Evolutionary conservation across 2,113 vertebrate genomes (phyloP).

Genomic region (Dipodomys spectabilis): DNA sequence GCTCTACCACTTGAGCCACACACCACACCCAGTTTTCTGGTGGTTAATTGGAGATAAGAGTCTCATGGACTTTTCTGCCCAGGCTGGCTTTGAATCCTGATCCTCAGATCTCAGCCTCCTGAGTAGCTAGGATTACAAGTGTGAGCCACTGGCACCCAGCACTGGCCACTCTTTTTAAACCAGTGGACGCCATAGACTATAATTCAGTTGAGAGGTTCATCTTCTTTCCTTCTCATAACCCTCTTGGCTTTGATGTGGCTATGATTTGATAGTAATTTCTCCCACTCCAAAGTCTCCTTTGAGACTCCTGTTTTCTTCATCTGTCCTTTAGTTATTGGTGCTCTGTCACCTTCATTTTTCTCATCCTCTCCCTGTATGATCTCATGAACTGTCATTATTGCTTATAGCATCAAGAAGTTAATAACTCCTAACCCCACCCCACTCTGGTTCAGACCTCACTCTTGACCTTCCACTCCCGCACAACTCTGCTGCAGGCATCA

Average conservation of each 20-base stretch:
- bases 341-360: constrained; percentile 31
- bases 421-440: neutral
- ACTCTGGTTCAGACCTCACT: neutral
- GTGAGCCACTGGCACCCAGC: neutral
- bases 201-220: neutral
- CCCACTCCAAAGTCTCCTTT: neutral
- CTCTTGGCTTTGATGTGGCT: neutral
- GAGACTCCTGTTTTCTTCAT: neutral
- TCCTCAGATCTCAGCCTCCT: too few relatives aligned
- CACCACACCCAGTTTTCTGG: too few relatives aligned
- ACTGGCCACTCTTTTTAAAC: neutral
- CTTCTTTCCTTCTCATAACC: neutral
- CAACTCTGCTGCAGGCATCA: neutral
- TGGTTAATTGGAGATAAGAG: too few relatives aligned
- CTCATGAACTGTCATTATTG: constrained; percentile 14
- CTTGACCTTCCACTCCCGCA: neutral
- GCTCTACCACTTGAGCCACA: too few relatives aligned
- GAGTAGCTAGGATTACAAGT: too few relatives aligned
- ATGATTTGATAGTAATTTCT: neutral
- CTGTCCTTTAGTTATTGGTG: neutral
- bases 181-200: neutral
- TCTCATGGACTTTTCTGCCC: too few relatives aligned
- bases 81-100: too few relatives aligned
- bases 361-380: constrained; percentile 19
- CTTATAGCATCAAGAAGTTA: neutral